These are phyloP conservation scores for Acyrthosiphon pisum DNA, from an alignment of 1,140 invertebrate genomes.

Conservation along the genomic window DNA sequence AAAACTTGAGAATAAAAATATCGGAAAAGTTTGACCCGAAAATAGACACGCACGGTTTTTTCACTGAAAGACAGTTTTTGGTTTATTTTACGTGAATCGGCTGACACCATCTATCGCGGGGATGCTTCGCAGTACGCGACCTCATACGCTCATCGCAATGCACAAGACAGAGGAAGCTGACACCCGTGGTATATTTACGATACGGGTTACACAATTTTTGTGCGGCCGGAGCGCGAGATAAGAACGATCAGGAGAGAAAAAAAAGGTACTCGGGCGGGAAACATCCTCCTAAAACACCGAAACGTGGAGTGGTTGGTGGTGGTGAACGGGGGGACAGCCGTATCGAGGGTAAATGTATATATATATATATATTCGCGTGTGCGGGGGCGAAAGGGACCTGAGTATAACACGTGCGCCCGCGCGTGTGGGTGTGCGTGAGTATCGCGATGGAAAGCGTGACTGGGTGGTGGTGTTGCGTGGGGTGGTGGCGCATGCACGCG, in stretches of 20 bases:
- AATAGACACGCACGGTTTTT: background rate
- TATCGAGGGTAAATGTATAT: background rate
- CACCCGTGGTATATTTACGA: constrained; percentile 27
- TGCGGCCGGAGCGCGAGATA: constrained; percentile 15
- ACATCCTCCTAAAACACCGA: constrained; percentile 11
- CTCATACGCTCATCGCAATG: background rate
- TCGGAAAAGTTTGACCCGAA: too few relatives aligned
- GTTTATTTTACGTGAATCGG: background rate
- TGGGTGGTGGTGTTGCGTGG: background rate
- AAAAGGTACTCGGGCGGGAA: background rate
- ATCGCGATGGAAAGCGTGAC: background rate
- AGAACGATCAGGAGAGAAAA: constrained; percentile 12
- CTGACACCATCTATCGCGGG: background rate
- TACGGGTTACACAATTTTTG: constrained; percentile 32
- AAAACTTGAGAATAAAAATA: too few relatives aligned
- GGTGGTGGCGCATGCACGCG: background rate
- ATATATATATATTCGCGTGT: constrained; percentile 6
- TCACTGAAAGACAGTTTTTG: background rate
- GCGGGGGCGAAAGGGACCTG: background rate
- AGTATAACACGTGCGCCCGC: background rate
- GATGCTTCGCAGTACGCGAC: background rate
- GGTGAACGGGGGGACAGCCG: background rate
- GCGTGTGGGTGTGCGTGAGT: background rate
- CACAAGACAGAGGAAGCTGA: background rate
- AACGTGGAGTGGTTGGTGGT: background rate